A percentile compares a stretch with the other conserved stretches of the same genome.
Evolutionary conservation across 1,140 invertebrate species (phyloP).

Genomic region (Glossosoma conforme): DNA sequence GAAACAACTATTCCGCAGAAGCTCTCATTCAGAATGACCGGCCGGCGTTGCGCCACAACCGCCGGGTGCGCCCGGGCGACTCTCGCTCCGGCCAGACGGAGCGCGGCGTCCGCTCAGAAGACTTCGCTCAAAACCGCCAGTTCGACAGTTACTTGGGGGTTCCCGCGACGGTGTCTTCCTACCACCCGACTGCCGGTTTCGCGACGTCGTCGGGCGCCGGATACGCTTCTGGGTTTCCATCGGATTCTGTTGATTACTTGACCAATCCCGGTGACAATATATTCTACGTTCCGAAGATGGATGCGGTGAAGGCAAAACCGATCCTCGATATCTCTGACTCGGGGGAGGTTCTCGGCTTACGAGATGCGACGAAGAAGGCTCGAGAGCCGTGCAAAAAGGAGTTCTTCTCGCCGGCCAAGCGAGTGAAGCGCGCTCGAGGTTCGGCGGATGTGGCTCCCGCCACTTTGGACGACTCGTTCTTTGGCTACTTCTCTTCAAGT

Average conservation of each 20-base stretch:
- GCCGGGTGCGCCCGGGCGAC: no score
- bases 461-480: slow-evolving; percentile 22
- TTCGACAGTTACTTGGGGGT: slow-evolving; percentile 8
- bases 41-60: no score
- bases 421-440: not conserved
- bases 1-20: slow-evolving; percentile 54
- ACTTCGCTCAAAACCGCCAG: slow-evolving; percentile 20
- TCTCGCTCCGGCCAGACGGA: no score
- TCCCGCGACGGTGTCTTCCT: slow-evolving; percentile 17
- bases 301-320: not conserved
- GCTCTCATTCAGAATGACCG: slow-evolving; percentile 49
- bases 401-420: no score
- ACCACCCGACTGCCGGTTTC: slow-evolving; percentile 24
- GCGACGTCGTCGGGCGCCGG: slow-evolving; percentile 13
- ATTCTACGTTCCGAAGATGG: not conserved
- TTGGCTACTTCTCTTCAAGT: slow-evolving; percentile 24
- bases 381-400: no score
- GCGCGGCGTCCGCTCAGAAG: no score
- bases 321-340: no score
- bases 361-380: no score
- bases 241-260: slow-evolving; percentile 20
- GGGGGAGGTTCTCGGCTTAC: no score
- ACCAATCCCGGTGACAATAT: slow-evolving; percentile 12
- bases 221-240: slow-evolving; percentile 7
- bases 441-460: not conserved